Evolutionary conservation across 1,140 invertebrate species (phyloP), one percentile per base, ranked within the genome.

Genomic region (silkworm (Bombyx mori)): DNA sequence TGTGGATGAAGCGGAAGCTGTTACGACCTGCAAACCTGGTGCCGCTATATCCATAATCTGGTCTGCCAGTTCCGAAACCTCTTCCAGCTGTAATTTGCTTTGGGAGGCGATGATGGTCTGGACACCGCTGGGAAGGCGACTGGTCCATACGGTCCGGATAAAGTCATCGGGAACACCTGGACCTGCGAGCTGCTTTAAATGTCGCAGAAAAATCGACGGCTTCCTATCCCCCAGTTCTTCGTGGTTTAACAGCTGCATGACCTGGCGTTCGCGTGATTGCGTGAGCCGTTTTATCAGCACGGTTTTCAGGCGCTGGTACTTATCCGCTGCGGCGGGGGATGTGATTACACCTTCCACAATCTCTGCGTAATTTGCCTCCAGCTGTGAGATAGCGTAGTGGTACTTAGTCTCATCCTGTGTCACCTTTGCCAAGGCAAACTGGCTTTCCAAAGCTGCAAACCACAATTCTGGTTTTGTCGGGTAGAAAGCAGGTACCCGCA

Each of bases 151-250:
- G n/a, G n/a, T n/a, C n/a, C n/a, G n/a, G n/a, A n/a, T n/a, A n/a
- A n/a, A n/a, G n/a, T 46, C 44, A 7, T n/a, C n/a, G n/a, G n/a
- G n/a, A n/a, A n/a, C n/a, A n/a, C n/a, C n/a, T n/a, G n/a, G n/a
- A n/a, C n/a, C 47, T 8, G 47, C 47, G n/a, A 49, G 22, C 3
- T n/a, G n/a, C 47, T 49, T 49, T n/a, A 49, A 49, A 49, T 49
- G 47, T 1, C 47, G 47, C 10, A 49, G 22, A 49, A 49, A 49
- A 4, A 12, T n/a, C 3, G 47, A 49, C 1, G 47, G 47, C 7
- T 49, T 49, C n/a, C n/a, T n/a, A n/a, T n/a, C n/a, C n/a, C n/a
- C n/a, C n/a, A n/a, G n/a, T n/a, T n/a, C n/a, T n/a, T n/a, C n/a
- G n/a, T n/a, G n/a, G n/a, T n/a, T n/a, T n/a, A n/a, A n/a, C n/a